Evolutionary conservation across 1,140 invertebrate genomes (phyloP).

Genomic region (Oscheius sp.): DNA sequence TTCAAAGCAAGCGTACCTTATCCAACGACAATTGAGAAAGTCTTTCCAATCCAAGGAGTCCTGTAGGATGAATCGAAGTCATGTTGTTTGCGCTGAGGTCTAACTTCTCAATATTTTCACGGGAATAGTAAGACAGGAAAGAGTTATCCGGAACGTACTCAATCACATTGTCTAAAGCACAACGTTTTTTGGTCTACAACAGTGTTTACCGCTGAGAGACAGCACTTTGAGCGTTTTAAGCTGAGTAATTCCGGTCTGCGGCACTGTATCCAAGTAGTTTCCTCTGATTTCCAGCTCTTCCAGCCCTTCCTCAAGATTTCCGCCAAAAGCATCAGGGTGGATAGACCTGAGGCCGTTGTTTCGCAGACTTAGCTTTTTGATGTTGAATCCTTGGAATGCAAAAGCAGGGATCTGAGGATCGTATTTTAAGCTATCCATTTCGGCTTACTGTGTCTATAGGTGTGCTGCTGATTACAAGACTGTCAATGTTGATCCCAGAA

Average conservation of each 20-base stretch:
- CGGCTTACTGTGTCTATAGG: conserved; percentile 39
- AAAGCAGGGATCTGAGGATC: conserved; percentile 37
- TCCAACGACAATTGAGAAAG: conserved; percentile 47
- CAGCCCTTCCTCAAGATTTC: conserved; percentile 28
- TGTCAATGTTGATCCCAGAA: conserved; percentile 38
- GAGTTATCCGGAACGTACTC: conserved; percentile 33
- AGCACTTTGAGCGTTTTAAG: conserved; percentile 7
- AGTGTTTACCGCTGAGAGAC: conserved; percentile 13
- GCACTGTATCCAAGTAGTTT: conserved; percentile 40
- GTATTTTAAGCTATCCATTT: neutral
- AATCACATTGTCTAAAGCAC: conserved; percentile 42
- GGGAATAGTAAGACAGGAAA: conserved; percentile 42
- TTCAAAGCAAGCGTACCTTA: too few species aligned
- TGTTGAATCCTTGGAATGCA: conserved; percentile 40
- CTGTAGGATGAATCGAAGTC: conserved; percentile 40
- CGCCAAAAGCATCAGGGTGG: conserved; percentile 38
- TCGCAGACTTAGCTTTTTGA: conserved; percentile 39
- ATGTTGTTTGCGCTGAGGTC: conserved; percentile 51
- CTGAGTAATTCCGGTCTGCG: conserved; percentile 38
- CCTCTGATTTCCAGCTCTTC: conserved; percentile 43
- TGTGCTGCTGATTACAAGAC: conserved; percentile 46
- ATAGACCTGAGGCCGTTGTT: conserved; percentile 41
- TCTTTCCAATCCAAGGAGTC: conserved; percentile 46
- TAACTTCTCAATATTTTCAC: conserved; percentile 34
- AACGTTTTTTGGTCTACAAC: conserved; percentile 13